Evolutionary conservation across 2,797 vertebrate species (phyloP), one percentile per base, ranked within the genome.

Genomic region (Sternarchorhynchus goeldii): DNA sequence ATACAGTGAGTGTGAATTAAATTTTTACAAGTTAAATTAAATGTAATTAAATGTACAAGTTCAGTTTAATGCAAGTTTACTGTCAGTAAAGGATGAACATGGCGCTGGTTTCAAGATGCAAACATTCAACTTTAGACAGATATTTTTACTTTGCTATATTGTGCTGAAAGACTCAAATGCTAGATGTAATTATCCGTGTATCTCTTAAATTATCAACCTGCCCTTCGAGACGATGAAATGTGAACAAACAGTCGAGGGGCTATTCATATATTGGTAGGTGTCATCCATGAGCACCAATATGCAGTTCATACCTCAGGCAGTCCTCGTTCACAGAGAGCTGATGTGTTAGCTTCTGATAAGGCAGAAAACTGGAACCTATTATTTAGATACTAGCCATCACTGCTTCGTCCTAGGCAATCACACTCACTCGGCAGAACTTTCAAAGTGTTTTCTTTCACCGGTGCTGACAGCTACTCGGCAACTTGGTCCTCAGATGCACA

Each of bases 391-490:
- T 63, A 32, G 75, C 53, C 56, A 72, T 65, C 64, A 50, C 60
- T 21, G 21, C 53, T 73, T 63, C 50, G 58, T 75, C 31, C 29
- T 50, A 20, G 34, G 41, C 34, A 31, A 71, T 73, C 74, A 60
- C 10, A n/a, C 73, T 76, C 73, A 53, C 63, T 31, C 20, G 16
- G 34, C 69, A 65, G 32, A 74, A 70, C 69, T 66, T 74, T 65
- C 4, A 36, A 12, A 58, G 16, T 59, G 50, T 66, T 76, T 76
- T 53, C 41, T 73, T 72, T 70, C 45, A 63, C 75, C 25, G 55
- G 60, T 64, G 66, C 53, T 83, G 81, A 81, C 79, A 83, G 76
- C 62, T 63, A n/a, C 31, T 32, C 45, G 12, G 45, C 65, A 74
- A 69, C 66, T 65, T 71, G 60, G 59, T 65, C 25, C 68, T 64